These are phyloP conservation scores for Drosophila neotestacea DNA, from an alignment of 2,888 invertebrate species.

Conservation along the genomic window DNA sequence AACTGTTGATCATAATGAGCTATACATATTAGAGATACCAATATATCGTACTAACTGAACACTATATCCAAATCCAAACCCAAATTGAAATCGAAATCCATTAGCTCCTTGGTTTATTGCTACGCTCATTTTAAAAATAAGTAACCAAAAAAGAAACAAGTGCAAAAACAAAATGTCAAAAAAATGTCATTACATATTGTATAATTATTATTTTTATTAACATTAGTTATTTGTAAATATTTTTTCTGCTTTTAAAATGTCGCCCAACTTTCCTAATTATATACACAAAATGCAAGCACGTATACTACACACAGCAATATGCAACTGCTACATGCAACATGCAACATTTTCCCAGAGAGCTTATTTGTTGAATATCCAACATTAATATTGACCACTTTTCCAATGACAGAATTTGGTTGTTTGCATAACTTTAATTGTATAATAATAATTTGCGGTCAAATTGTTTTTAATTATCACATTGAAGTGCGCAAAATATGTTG, in stretches of 20 bases:
- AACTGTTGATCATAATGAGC: slow-evolving; percentile 47
- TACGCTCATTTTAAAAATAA: slow-evolving; percentile 46
- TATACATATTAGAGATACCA: neutral
- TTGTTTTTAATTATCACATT: slow-evolving; percentile 49
- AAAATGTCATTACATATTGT: slow-evolving; percentile 35
- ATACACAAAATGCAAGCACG: slow-evolving; percentile 29
- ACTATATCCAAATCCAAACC: slow-evolving; percentile 24
- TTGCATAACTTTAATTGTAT: slow-evolving; percentile 48
- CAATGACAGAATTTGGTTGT: slow-evolving; percentile 50
- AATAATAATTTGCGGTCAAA: slow-evolving; percentile 41
- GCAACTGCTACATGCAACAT: neutral
- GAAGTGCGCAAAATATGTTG: slow-evolving; percentile 53
- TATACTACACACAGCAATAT: slow-evolving; percentile 18
- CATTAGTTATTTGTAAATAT: slow-evolving; percentile 75
- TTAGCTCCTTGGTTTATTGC: slow-evolving; percentile 55
- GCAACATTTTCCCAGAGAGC: slow-evolving; percentile 28
- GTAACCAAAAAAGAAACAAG: slow-evolving; percentile 57
- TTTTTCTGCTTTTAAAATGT: slow-evolving; percentile 72
- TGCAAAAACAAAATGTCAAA: slow-evolving; percentile 33
- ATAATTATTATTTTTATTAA: slow-evolving; percentile 54
- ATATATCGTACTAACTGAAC: slow-evolving; percentile 12
- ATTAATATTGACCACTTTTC: slow-evolving; percentile 24
- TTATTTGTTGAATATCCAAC: slow-evolving; percentile 25
- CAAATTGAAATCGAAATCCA: slow-evolving; percentile 29
- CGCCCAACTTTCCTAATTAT: slow-evolving; percentile 49